Conservation (phyloP, 2,113 vertebrate species). For the Xiphias gladius region DNA sequence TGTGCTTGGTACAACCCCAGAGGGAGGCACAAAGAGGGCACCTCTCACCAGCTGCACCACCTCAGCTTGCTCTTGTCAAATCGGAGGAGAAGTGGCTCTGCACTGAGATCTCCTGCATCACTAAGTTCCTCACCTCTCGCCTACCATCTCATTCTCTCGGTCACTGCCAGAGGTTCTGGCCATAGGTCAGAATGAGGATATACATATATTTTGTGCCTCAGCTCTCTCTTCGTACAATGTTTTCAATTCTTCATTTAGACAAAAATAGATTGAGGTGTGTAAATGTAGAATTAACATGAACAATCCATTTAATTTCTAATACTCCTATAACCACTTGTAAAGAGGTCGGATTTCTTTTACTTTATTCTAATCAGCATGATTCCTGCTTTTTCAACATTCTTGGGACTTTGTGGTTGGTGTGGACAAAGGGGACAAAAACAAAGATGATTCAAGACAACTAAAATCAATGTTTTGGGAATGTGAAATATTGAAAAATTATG, state of each 20-base stretch:
- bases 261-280: neutral
- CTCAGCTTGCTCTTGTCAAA: conserved; percentile 43
- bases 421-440: neutral
- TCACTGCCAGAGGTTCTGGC: conserved; percentile 23
- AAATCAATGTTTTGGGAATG: conserved; percentile 14
- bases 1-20: conserved; percentile 38
- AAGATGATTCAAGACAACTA: conserved; percentile 30
- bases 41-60: conserved; percentile 51
- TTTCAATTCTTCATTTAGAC: neutral
- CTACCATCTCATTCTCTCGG: conserved; percentile 1
- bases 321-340: neutral
- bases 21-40: conserved; percentile 37
- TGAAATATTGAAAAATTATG: conserved; percentile 43
- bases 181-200: neutral
- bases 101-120: conserved; percentile 17
- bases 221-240: neutral
- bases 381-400: neutral
- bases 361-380: neutral
- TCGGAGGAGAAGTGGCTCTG: conserved; percentile 18
- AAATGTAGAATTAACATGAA: neutral
- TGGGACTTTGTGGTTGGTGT: neutral
- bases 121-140: conserved; percentile 29
- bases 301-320: neutral
- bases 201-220: neutral
- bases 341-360: neutral